Evolutionary conservation across 2,888 invertebrate genomes (phyloP), one percentile per base, ranked within the genome.

Genomic region (Notodonta dromedarius): DNA sequence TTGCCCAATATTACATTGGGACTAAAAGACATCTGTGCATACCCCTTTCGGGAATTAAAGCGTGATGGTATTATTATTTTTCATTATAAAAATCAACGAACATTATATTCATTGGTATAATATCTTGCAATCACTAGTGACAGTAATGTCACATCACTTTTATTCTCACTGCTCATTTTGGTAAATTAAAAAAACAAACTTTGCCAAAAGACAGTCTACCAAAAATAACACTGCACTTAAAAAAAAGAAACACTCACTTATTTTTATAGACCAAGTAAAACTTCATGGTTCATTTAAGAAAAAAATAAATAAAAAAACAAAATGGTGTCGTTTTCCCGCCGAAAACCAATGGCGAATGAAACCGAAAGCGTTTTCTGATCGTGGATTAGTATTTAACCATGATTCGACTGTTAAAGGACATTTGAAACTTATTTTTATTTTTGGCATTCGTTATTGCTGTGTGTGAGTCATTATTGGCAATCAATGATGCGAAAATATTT

Each of bases 201-300:
- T 4, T 51, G 6, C 48, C n/a, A 48, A 48, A 48, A 48, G 13
- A 48, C 13, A n/a, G n/a, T 5, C 24, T 48, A 11, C 4, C 11
- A 6, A 48, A 48, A 48, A 7, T 16, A 50, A 14, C 50, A 50
- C 50, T 16, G 50, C 14, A 50, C 50, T 16, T 44, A 67, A 60
- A 48, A 46, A 59, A 60, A 69, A 71, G 59, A 73, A 69, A 70
- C 62, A 79, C 89, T 91, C 81, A 92, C 92, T 88, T 85, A 80
- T 89, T 85, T 73, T 84, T 87, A 80, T 91, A 92, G 67, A 87
- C 75, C 73, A 91, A 79, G 69, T 85, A 90, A 62, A 90, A 91
- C 77, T 84, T 88, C 91, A 91, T 91, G 60, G 65, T 75, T 66
- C 76, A 80, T 79, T 77, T 74, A 74, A 74, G 73, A 73, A 60